A percentile compares a stretch with the other conserved stretches of the same genome.
phyloP scores from a whole-genome alignment of 2,888 invertebrate genomes.

The Erebia palarica region DNA sequence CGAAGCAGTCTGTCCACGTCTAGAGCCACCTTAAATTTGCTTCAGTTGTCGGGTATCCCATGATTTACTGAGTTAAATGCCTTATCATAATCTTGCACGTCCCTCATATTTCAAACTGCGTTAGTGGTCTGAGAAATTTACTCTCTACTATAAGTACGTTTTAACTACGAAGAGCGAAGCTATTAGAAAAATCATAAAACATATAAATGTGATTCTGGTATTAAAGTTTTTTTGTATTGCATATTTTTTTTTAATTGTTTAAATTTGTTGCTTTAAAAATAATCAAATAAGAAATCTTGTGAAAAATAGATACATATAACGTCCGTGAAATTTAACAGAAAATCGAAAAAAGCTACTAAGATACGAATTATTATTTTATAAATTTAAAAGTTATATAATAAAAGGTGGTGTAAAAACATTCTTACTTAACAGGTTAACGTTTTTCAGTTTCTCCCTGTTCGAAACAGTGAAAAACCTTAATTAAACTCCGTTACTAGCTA shows the following conservation, averaged over 20 bases:
- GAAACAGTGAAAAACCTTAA: constrained; percentile 44
- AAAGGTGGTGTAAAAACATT: background rate
- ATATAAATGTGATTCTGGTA: too few relatives aligned
- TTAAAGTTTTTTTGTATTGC: too few relatives aligned
- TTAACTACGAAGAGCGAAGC: background rate
- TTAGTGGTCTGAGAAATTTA: constrained; percentile 57
- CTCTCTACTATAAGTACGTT: constrained; percentile 51
- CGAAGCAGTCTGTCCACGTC: background rate
- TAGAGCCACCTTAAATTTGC: constrained; percentile 64
- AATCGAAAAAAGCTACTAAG: too few relatives aligned
- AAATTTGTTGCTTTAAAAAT: too few relatives aligned
- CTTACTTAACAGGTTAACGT: constrained; percentile 2
- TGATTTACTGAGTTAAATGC: constrained; percentile 73
- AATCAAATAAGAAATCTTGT: too few relatives aligned
- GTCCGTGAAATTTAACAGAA: too few relatives aligned
- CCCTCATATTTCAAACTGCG: constrained; percentile 76
- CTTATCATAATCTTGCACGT: constrained; percentile 81
- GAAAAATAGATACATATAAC: too few relatives aligned
- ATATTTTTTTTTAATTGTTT: too few relatives aligned
- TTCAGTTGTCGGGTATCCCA: constrained; percentile 74
- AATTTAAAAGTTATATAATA: background rate
- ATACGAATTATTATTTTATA: too few relatives aligned
- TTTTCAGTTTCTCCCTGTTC: constrained; percentile 3
- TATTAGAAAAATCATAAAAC: too few relatives aligned
- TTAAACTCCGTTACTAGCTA: constrained; percentile 41